Base-by-base conservation (phyloP, 2,888 invertebrate genomes). In the Drosophila niveifrons region DNA sequence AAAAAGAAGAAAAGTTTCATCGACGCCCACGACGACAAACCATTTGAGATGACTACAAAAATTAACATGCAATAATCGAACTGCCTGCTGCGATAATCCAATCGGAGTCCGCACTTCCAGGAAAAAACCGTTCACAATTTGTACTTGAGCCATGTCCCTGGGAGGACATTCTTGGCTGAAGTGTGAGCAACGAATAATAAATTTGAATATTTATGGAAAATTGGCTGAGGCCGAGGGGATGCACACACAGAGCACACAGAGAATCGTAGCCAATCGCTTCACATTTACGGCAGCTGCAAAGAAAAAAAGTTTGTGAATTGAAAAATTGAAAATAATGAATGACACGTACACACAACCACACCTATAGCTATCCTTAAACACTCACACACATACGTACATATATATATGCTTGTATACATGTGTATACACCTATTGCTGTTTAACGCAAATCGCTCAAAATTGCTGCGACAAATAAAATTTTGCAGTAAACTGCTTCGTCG, bases 281-380 rank as follows among this genome's bases (percentile, higher is more conserved):
- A 46, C 44, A 36, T 39, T 39, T 46, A 48, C 58, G 46, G 67
- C 63, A 52, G 69, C 71, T 75, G 70, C 66, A 61, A 53, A 23
- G 86, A 80, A 61, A 53, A 23, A 88, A 80, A 75, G 75, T 81
- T 79, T 80, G 15, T 79, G 84, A 81, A 86, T 88, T 83, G 84
- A 79, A 86, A 85, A 88, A 86, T 83, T 76, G 84, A 88, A 81
- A 76, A 81, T 88, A 86, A 86, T 88, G 89, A 81, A 81, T 79
- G 87, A 71, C 65, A 81, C 53, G 70, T 66, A 67, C 53, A 74
- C 63, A 61, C 56, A 23, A 23, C 15, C 46, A 56, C 36, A 15
- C 52, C 53, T 23, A 6, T 23, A 23, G 23, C 23, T 23, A 23
- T 23, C 56, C 63, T 28, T n/a, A n/a, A n/a, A 28, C 46, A 53